Conservation (phyloP, 2,113 vertebrate genomes). For the Pomatostomus ruficeps region DNA sequence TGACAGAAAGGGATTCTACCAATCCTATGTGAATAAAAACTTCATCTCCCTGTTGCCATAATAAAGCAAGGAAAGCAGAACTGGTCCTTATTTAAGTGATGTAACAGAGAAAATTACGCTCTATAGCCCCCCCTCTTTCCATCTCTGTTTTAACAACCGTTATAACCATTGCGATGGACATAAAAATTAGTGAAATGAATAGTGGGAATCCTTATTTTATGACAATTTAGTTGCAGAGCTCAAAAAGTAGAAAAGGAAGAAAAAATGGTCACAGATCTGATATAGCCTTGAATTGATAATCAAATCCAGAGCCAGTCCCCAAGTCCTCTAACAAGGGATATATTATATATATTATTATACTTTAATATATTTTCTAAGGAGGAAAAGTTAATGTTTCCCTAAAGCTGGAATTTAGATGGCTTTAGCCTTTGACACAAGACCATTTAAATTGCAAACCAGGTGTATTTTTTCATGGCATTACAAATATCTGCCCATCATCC, state of each 20-base stretch:
- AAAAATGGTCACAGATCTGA: background rate
- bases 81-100: background rate
- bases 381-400: conserved; percentile 25
- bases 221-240: background rate
- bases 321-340: background rate
- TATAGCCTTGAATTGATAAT: background rate
- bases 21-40: background rate
- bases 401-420: conserved; percentile 54
- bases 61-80: background rate
- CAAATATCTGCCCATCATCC: conserved; percentile 37
- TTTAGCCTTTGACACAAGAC: conserved; percentile 39
- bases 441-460: conserved; percentile 37
- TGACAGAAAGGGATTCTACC: background rate
- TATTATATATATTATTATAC: background rate
- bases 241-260: background rate
- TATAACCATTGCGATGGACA: background rate
- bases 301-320: background rate
- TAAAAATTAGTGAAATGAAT: background rate
- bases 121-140: background rate
- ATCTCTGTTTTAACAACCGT: background rate
- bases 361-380: background rate
- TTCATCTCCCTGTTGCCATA: background rate
- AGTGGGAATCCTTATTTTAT: background rate
- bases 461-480: conserved; percentile 9
- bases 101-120: background rate